These are phyloP conservation scores for Spinus pinus DNA, from an alignment of 2,797 vertebrate genomes.

Conservation along the genomic window DNA sequence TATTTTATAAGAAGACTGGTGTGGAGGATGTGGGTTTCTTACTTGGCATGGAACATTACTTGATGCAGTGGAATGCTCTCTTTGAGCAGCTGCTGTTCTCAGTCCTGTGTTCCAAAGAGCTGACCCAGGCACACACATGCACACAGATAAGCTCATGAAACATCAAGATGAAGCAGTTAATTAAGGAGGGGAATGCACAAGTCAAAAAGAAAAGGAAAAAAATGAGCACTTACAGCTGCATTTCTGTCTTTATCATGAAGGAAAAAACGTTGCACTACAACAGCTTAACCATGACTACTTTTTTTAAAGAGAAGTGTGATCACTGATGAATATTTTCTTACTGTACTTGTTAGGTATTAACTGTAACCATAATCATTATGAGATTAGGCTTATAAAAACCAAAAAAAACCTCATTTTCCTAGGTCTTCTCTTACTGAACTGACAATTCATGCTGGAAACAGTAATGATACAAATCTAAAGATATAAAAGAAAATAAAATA, in stretches of 20 bases:
- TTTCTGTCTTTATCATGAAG: background rate
- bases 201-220: background rate
- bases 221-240: background rate
- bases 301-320: background rate
- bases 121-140: background rate
- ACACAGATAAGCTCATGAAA: background rate
- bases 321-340: conserved; percentile 2
- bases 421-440: background rate
- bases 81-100: conserved; percentile 33
- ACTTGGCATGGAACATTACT: conserved; percentile 53
- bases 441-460: background rate
- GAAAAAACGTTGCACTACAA: background rate
- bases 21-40: conserved; percentile 51
- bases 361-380: background rate
- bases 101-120: background rate
- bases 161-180: background rate
- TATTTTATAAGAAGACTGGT: conserved; percentile 67
- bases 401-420: background rate
- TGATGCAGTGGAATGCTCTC: conserved; percentile 21
- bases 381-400: background rate
- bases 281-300: background rate
- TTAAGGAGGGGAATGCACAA: background rate
- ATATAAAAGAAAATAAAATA: background rate
- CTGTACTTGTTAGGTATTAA: conserved; percentile 4
- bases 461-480: background rate